Base-by-base conservation (phyloP, 2,113 vertebrate species). In the Xenopus laevis region DNA sequence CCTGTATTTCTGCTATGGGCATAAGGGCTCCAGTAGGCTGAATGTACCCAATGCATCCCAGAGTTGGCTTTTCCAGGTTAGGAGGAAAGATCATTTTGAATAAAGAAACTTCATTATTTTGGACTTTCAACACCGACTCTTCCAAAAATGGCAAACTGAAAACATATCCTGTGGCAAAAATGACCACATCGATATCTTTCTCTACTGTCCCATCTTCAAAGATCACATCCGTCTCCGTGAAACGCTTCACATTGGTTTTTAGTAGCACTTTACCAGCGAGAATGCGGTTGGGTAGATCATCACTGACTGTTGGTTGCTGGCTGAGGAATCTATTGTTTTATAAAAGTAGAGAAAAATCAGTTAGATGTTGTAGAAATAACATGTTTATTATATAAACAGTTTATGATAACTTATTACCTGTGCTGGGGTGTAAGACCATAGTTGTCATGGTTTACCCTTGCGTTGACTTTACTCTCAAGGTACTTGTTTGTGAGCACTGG, bases 141-240 rank as follows among this genome's bases (percentile, higher is more conserved):
- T 93, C 90, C 17, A 96, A 87, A 77, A 96, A 98, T 0, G 91
- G 85, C 55, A 95, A 96, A 13, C 62, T 83, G 68, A 80, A 8
- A 0, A 65, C 74, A 69, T 96, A 97, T 55, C 96, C 95, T 0
- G 92, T 98, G 83, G 93, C 94, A 79, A 98, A 97, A 50, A 98
- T 78, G 0, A 94, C 80, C 0, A 86, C 75, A 27, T 97, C 90
- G 0, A 96, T 68, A 44, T 93, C 83, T 30, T 95, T 89, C 83
- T 94, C 94, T 21, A 83, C 76, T 0, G 86, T 79, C 20, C 76
- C 85, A 17, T 90, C 86, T 62, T 89, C 86, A 82, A 97, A 98
- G 0, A 91, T 10, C 6, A 93, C 89, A 0, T 87, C 85, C 0
- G 85, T 90, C 17, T 86, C 87, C 57, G 77, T 86, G 79, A 97